These are phyloP conservation scores for Platysteira castanea DNA, from an alignment of 2,113 vertebrate genomes.

Conservation along the genomic window DNA sequence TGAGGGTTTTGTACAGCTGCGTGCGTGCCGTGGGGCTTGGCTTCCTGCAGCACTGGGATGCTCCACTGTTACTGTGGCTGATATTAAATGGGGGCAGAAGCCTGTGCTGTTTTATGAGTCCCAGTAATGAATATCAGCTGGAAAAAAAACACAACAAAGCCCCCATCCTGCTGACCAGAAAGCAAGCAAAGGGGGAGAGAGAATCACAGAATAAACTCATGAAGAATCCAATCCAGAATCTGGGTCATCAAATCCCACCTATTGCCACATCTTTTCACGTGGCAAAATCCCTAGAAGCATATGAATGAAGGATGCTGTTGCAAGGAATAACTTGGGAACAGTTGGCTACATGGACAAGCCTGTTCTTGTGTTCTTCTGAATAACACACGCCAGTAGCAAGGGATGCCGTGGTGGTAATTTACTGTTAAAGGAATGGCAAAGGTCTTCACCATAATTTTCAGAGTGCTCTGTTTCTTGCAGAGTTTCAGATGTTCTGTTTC, in stretches of 20 bases:
- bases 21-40: rapidly evolving
- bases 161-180: not conserved
- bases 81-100: not conserved
- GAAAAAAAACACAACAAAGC: not conserved
- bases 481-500: not conserved
- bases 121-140: not conserved
- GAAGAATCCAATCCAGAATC: not conserved
- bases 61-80: not conserved
- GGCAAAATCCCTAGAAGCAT: not conserved
- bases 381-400: not conserved
- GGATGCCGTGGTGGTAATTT: not conserved
- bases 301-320: not conserved
- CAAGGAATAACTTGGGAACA: not conserved
- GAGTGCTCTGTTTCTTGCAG: not conserved
- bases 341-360: not conserved
- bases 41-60: not conserved
- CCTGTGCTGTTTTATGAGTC: not conserved
- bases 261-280: not conserved
- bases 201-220: not conserved
- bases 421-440: not conserved
- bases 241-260: not conserved
- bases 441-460: not conserved
- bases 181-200: rapidly evolving
- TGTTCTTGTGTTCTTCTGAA: not conserved
- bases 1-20: not conserved